phyloP scores from a whole-genome alignment of 2,888 invertebrate species.

The Drosophila mulleri region DNA sequence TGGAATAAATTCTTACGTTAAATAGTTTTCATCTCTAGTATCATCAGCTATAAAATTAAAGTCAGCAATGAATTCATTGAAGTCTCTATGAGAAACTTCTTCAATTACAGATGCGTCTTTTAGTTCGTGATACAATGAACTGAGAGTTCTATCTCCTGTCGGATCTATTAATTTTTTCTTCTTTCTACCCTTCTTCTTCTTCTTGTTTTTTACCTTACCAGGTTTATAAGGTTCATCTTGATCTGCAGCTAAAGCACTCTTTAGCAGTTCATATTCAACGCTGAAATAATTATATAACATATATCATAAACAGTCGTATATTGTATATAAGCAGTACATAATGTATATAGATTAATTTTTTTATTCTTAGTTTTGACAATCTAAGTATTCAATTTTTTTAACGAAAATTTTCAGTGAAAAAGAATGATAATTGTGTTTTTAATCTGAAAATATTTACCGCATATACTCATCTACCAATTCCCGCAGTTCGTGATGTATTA shows the following conservation, averaged over 20 bases:
- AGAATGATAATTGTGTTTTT: too few relatives aligned
- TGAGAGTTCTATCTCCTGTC: constrained; percentile 87
- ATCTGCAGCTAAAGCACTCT: constrained; percentile 85
- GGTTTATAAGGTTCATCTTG: constrained; percentile 75
- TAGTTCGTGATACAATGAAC: constrained; percentile 90
- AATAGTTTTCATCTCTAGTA: constrained; percentile 72
- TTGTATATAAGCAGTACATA: too few relatives aligned
- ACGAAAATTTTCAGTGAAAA: too few relatives aligned
- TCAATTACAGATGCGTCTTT: constrained; percentile 86
- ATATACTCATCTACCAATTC: constrained; percentile 86
- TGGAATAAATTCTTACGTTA: constrained; percentile 60
- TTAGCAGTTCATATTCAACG: constrained; percentile 83
- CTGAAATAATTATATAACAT: constrained; percentile 46
- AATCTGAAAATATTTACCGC: constrained; percentile 67
- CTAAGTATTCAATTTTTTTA: too few relatives aligned
- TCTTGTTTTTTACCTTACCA: constrained; percentile 61
- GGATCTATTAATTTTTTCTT: constrained; percentile 87
- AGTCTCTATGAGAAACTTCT: constrained; percentile 86
- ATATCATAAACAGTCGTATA: too few relatives aligned
- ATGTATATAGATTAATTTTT: too few relatives aligned
- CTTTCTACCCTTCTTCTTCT: constrained; percentile 75
- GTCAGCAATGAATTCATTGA: constrained; percentile 89
- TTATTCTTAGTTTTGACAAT: too few relatives aligned
- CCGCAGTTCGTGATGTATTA: constrained; percentile 86
- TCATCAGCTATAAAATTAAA: constrained; percentile 87